These are phyloP conservation scores for Ceratina australensis DNA, from an alignment of 1,140 invertebrate genomes.

Conservation along the genomic window DNA sequence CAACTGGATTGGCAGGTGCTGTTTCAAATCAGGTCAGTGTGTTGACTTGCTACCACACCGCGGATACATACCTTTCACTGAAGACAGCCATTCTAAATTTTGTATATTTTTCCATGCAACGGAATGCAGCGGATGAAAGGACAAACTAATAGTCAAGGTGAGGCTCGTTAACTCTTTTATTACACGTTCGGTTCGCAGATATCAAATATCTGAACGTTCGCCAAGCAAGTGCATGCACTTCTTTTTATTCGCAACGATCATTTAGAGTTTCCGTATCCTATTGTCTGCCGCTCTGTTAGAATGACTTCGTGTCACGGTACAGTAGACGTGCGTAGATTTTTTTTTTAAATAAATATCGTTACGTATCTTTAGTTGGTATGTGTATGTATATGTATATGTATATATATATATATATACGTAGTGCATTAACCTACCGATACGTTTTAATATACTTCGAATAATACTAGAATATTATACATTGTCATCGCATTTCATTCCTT, in stretches of 20 bases:
- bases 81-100: conserved; percentile 71
- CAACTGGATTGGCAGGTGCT: conserved; percentile 77
- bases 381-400: conserved; percentile 24
- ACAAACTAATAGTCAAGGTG: conserved; percentile 86
- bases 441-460: background rate
- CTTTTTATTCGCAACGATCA: background rate
- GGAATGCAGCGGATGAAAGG: conserved; percentile 92
- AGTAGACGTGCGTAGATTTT: background rate
- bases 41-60: conserved; percentile 56
- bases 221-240: background rate
- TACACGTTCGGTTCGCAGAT: no score
- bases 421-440: conserved; percentile 38
- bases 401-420: conserved; percentile 6
- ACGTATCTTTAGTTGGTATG: background rate
- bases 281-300: background rate
- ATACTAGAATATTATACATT: background rate
- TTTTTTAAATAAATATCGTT: conserved; percentile 17
- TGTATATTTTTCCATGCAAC: conserved; percentile 79
- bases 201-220: background rate
- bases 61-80: conserved; percentile 62
- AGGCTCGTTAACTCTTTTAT: conserved; percentile 43
- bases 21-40: conserved; percentile 77
- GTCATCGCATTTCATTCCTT: background rate
- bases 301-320: background rate
- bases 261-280: no score